Base-by-base conservation (phyloP, 2,888 invertebrate genomes). In the Dastarcus helophoroides region DNA sequence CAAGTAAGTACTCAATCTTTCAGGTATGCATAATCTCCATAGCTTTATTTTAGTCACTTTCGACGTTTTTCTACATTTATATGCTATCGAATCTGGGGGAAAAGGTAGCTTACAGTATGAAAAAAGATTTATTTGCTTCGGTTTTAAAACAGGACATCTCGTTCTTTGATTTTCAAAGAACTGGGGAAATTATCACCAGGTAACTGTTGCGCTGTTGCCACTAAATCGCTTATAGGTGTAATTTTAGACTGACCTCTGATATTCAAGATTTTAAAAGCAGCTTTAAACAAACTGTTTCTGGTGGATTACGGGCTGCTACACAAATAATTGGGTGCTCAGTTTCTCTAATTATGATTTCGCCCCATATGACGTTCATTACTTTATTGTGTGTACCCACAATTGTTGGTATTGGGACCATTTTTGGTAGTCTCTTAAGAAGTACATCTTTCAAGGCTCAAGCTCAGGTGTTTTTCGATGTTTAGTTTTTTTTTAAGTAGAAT, bases 211-310 rank as follows among this genome's bases (percentile, higher is more conserved):
- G n/a, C n/a, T n/a, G n/a, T n/a, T n/a, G 9, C 24, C 26, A 29
- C 17, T 37, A n/a, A n/a, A n/a, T n/a, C n/a, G n/a, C n/a, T n/a
- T n/a, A n/a, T n/a, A n/a, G n/a, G n/a, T n/a, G n/a, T 28, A 26
- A 35, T 64, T 69, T 32, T 58, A 81, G 86, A 46, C 63, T 95
- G 38, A 93, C 93, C 14, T 76, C 82, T 25, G 95, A 97, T 63
- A 79, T 95, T 5, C 94, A 97, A 58, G 94, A 95, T 53, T 95
- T 97, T 57, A 97, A 97, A 63, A 90, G 93, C 47, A 83, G 88
- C 2, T 95, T 97, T 55, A 97, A 97, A 57, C 77, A 84, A 50
- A 83, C 84, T 13, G 77, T 97, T 25, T 86, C 94, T 1, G 93
- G 93, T 49, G 95, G 95, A 1, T 60, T 97, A 15, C 68, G 90